Percentiles rank a stretch among this genome's conserved stretches.
These are phyloP conservation scores for Tetraodon nigroviridis DNA, from an alignment of 2,113 vertebrate species.

Conservation along the genomic window DNA sequence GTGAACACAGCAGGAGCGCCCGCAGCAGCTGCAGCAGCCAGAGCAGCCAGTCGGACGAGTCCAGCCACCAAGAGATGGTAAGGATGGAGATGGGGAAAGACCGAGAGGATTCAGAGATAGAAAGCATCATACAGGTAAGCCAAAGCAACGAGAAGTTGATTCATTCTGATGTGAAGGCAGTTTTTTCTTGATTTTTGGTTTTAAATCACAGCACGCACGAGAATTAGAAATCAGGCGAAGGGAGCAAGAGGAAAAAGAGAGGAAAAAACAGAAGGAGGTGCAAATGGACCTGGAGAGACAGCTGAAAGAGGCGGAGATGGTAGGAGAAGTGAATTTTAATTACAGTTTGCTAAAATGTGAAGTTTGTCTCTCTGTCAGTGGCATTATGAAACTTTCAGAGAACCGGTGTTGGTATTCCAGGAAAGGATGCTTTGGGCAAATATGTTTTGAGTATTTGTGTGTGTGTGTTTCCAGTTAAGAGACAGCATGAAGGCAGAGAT, in stretches of 20 bases:
- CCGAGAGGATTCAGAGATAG: constrained; percentile 68
- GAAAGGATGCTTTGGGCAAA: constrained; percentile 35
- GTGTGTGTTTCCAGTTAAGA: constrained; percentile 54
- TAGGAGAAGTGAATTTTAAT: constrained; percentile 41
- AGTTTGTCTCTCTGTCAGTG: constrained; percentile 8
- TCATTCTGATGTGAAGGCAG: not conserved
- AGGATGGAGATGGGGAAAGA: constrained; percentile 60
- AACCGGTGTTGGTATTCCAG: constrained; percentile 16
- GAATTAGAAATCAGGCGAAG: constrained; percentile 65
- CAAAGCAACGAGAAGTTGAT: not conserved
- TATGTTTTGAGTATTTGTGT: constrained; percentile 29
- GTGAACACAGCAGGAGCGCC: constrained; percentile 50
- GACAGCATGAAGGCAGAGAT: constrained; percentile 69
- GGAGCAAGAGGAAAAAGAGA: constrained; percentile 65
- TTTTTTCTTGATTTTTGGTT: not conserved
- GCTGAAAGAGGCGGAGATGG: constrained; percentile 71
- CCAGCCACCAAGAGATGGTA: constrained; percentile 51
- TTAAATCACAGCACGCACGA: constrained; percentile 62
- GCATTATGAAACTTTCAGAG: constrained; percentile 38
- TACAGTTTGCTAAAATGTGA: constrained; percentile 14
- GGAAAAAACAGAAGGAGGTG: constrained; percentile 65
- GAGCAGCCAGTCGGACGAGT: constrained; percentile 65
- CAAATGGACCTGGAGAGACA: constrained; percentile 74
- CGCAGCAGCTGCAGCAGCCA: constrained; percentile 57
- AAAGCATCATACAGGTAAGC: constrained; percentile 73